Base-by-base conservation (phyloP, 1,140 invertebrate species). In the Zelostemma sp. region DNA sequence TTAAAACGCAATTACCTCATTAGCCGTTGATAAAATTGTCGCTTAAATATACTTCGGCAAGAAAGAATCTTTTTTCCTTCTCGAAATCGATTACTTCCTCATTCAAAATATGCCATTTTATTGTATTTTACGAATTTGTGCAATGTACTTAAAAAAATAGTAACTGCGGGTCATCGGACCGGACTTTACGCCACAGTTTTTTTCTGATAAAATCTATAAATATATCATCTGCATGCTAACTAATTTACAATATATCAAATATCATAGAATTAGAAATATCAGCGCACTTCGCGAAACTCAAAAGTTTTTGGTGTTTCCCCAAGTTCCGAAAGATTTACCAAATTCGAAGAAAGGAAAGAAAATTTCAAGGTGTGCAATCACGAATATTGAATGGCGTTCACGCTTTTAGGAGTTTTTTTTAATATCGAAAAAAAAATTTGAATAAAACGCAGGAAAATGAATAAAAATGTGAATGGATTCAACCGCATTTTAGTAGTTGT, bases 141-240 rank as follows among this genome's bases (percentile, higher is more conserved):
- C 60, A 64, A 54, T 60, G 40, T 64, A 60, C 15, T 63, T 68
- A 63, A 60, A 69, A 69, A 69, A 69, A 69, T 69, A 69, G 55
- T 64, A 58, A 64, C 43, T 25, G 50, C 48, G 54, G 25, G 31
- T 48, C 45, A 68, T 63, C 55, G 48, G 21, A 54, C 48, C n/a
- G n/a, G n/a, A 62, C 41, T 63, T 54, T 59, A 59, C 19, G 6
- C 18, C 40, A 48, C 40, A 11, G 19, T 54, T 61, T 59, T 38
- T 17, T 55, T 59, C 50, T 55, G 55, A 31, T 69, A 63, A 55
- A 59, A 50, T 69, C 48, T 61, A 68, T 60, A 69, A 59, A 69
- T 63, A 59, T 63, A 62, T 61, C 25, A 66, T 67, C 41, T 60
- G 55, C 55, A 45, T 56, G 46, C 64, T 49, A 11, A 48, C n/a